Conservation (phyloP, 2,888 invertebrate species). For the Malthinus seriepunctatus region DNA sequence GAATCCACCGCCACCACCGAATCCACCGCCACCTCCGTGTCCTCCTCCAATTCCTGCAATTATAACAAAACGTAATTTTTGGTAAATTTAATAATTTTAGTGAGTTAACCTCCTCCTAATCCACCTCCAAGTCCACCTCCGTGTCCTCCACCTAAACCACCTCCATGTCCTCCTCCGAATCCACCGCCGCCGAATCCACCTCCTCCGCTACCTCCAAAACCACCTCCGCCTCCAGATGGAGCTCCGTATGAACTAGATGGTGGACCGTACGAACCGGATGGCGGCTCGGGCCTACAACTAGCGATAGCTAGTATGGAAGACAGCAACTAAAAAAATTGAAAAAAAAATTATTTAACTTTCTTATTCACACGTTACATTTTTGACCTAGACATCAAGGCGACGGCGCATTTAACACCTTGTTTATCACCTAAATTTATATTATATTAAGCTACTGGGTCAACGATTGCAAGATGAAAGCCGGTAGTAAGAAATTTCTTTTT, state of each 20-base stretch:
- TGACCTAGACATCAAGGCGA: neutral
- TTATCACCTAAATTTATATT: too few species aligned
- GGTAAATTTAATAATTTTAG: neutral
- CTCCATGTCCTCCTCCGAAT: slow-evolving; percentile 38
- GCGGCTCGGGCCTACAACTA: slow-evolving; percentile 66
- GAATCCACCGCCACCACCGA: slow-evolving; percentile 27
- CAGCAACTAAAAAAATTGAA: slow-evolving; percentile 45
- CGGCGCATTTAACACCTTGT: too few species aligned
- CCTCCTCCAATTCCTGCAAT: slow-evolving; percentile 8
- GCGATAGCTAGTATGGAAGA: slow-evolving; percentile 61
- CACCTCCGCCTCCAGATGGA: slow-evolving; percentile 52
- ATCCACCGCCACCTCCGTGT: slow-evolving; percentile 16
- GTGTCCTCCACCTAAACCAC: slow-evolving; percentile 27
- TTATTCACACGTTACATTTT: neutral
- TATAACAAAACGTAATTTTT: too few species aligned
- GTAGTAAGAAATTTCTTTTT: too few species aligned
- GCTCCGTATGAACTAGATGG: slow-evolving; percentile 53
- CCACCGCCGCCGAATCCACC: slow-evolving; percentile 39
- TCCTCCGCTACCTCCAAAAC: slow-evolving; percentile 39
- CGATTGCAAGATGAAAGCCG: too few species aligned
- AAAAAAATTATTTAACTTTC: neutral
- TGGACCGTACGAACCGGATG: slow-evolving; percentile 62
- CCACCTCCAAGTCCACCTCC: slow-evolving; percentile 24
- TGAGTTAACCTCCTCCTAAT: slow-evolving; percentile 9
- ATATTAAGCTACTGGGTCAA: too few species aligned